Evolutionary conservation across 2,888 invertebrate genomes (phyloP), one percentile per base, ranked within the genome.

Genomic region (Idaea biselata): DNA sequence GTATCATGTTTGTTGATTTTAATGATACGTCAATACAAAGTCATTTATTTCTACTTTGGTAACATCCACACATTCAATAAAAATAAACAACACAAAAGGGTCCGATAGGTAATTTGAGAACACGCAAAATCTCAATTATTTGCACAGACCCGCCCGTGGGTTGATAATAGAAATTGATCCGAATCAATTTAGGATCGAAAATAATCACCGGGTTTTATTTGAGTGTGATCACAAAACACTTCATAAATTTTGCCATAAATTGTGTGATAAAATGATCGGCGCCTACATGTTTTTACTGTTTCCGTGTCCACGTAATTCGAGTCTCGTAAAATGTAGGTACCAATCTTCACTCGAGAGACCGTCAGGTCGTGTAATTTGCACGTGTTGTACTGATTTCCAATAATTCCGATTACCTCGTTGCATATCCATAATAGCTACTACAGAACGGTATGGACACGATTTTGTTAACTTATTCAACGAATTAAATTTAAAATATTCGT

Each of bases 191-290:
- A 71, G 75, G 73, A 62, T 68, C 72, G 70, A 74, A 79, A 82
- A 85, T 86, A 84, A 87, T 86, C 81, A 80, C 76, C 77, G 70
- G n/a, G 68, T 63, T 75, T 83, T 83, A 82, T 84, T 80, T 77
- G 74, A 72, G 67, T 68, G 74, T 76, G 78, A 79, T 83, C 79
- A 79, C 81, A 79, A 81, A 82, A 77, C 83, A 84, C 81, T 84
- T 82, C 81, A 85, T 87, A 84, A 86, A 76, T 68, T 79, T 72
- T 66, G 77, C 72, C 68, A 76, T 84, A 82, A 82, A 85, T 81
- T 81, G 76, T 74, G 78, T 74, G 78, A 77, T 77, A 80, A 82
- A 85, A 77, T 77, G 79, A 80, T 80, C 77, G 77, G 44, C 14
- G 44, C 44, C 1, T 76, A 74, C 72, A 75, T 73, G 72, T 17